phyloP scores from a whole-genome alignment of 2,113 vertebrate species.

The Orientallactaga bullata region DNA sequence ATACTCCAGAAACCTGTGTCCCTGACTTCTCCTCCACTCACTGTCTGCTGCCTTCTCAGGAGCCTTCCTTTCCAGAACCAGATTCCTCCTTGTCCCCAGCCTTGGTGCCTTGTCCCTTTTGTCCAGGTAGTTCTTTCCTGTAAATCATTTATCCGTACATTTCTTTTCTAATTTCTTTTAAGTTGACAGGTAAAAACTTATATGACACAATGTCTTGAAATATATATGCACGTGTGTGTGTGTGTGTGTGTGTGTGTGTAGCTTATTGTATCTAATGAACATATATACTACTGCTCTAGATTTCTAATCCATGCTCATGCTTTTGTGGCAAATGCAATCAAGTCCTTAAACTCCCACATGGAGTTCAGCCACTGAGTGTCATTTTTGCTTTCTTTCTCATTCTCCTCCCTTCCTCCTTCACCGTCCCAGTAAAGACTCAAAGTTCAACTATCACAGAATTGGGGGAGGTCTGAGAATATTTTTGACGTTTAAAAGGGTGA shows the following conservation, averaged over 20 bases:
- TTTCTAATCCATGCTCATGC: conserved; percentile 36
- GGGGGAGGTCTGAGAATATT: conserved; percentile 3
- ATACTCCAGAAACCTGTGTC: not conserved
- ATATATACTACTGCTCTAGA: not conserved
- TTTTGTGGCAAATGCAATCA: conserved; percentile 36
- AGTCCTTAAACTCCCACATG: conserved; percentile 16
- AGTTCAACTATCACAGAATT: not conserved
- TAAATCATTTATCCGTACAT: conserved; percentile 16
- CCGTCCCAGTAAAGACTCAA: not conserved
- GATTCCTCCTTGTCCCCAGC: not conserved
- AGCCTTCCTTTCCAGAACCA: not conserved
- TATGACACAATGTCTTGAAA: not conserved
- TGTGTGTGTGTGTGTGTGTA: not conserved
- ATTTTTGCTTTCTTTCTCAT: no score
- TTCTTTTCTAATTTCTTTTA: conserved; percentile 20
- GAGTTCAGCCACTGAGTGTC: not conserved
- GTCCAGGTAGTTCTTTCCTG: not conserved
- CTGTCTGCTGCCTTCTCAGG: not conserved
- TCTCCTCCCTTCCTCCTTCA: no score
- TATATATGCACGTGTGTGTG: not conserved
- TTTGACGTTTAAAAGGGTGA: conserved; percentile 23
- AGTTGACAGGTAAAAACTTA: not conserved
- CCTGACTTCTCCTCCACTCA: not conserved
- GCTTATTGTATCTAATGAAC: not conserved
- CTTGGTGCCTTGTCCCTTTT: not conserved